phyloP scores from a whole-genome alignment of 2,113 vertebrate genomes.

The Orientallactaga bullata region DNA sequence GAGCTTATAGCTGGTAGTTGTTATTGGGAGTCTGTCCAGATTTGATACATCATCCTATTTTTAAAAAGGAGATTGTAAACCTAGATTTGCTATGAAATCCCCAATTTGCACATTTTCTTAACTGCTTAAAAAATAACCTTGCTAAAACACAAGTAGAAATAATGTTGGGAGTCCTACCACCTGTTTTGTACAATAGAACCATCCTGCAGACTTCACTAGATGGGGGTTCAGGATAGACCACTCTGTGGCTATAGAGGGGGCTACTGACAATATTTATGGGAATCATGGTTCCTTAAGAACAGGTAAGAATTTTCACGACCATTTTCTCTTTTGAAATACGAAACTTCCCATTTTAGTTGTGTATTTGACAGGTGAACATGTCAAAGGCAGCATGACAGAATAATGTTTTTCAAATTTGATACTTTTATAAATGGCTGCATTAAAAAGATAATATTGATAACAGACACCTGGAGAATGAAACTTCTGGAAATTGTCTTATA shows the following conservation, averaged over 20 bases:
- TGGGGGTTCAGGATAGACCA: background rate
- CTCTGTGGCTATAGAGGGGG: background rate
- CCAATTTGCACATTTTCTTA: constrained; percentile 12
- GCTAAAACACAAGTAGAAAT: background rate
- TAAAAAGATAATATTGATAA: background rate
- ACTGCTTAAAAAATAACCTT: background rate
- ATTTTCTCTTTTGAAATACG: background rate
- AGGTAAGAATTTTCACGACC: constrained; percentile 7
- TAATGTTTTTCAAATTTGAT: background rate
- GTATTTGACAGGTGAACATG: background rate
- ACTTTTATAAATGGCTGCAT: background rate
- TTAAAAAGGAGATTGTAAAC: background rate
- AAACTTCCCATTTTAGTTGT: background rate
- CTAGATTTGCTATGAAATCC: background rate
- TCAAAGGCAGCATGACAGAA: background rate
- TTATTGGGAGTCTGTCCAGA: background rate
- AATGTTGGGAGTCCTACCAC: background rate
- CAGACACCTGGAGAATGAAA: background rate
- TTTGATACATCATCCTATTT: background rate
- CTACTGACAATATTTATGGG: background rate
- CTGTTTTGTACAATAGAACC: background rate
- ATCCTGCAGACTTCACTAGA: background rate
- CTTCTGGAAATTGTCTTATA: background rate
- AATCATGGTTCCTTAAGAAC: background rate
- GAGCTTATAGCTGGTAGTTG: background rate